A percentile compares a stretch with the other conserved stretches of the same genome.
Conservation (phyloP, 2,888 invertebrate genomes). For the Rhimphoctona megacephalus region DNA sequence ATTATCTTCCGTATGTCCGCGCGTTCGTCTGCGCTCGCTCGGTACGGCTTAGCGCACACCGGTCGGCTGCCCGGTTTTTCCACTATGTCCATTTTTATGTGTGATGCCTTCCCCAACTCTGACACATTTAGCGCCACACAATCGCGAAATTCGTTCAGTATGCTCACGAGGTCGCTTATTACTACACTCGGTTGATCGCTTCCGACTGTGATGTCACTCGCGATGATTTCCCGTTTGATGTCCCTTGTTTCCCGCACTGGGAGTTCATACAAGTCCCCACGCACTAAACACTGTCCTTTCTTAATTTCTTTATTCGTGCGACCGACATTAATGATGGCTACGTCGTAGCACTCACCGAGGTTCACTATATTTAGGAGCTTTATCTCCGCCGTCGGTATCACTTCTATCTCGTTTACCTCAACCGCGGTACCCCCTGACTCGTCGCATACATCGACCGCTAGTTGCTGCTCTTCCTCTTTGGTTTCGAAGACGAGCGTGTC, state of each 20-base stretch:
- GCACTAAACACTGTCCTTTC: background rate
- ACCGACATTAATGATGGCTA: too few species aligned
- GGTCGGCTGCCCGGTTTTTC: slow-evolving; percentile 22
- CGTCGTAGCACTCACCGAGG: too few species aligned
- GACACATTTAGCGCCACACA: slow-evolving; percentile 31
- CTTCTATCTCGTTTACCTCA: too few species aligned
- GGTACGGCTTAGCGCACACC: slow-evolving; percentile 32
- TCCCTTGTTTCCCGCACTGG: background rate
- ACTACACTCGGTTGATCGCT: background rate
- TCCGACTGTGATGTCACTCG: background rate
- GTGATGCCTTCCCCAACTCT: slow-evolving; percentile 21
- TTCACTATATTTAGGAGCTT: too few species aligned
- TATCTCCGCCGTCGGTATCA: too few species aligned
- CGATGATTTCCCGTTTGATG: background rate
- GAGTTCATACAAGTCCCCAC: background rate
- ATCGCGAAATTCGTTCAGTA: slow-evolving; percentile 34
- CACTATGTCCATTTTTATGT: slow-evolving; percentile 20
- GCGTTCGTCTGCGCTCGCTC: slow-evolving; percentile 37
- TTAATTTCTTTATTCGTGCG: too few species aligned
- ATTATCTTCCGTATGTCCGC: slow-evolving; percentile 37
- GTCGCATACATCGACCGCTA: background rate
- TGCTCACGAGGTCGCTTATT: background rate
- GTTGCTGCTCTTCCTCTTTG: background rate
- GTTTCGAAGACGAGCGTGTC: background rate
- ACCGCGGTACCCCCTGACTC: too few species aligned